Base-by-base conservation (phyloP, 2,113 vertebrate species). In the Eonycteris spelaea region DNA sequence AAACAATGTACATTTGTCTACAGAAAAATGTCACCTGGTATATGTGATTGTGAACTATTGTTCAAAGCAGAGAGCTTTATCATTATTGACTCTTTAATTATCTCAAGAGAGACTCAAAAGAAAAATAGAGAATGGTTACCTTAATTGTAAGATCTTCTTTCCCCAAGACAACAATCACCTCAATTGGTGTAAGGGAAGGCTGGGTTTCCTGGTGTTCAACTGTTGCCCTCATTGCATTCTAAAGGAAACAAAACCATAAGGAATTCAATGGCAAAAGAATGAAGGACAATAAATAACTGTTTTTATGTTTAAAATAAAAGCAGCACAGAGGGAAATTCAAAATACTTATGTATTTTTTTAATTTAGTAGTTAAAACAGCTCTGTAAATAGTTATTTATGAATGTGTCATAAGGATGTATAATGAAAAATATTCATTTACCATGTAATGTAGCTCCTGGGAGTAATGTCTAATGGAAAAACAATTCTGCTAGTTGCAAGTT, bases 211-310 rank as follows among this genome's bases (percentile, higher is more conserved):
- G 99, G 96, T 99, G 99, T 98, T 99, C 99, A 22, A 99, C 99
- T 0, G 99, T 99, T 24, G 99, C 99, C 93, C 99, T 99, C 99
- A 99, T 99, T 12, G 99, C 99, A 86, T 99, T 99, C 99, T 99
- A 98, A 30, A 57, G 89, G 87, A 96, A 97, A 95, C 28, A 97
- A 95, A 95, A 70, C 38, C 51, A 38, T 19, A 82, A 82, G 57
- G 33, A 91, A 93, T 77, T 84, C 83, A 82, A 28, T 68, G 70
- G 63, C 68, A 86, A 70, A 86, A 79, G 35, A 70, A 75, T 48
- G n/a, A 94, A 28, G 30, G n/a, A 55, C 67, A 91, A 61, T 67
- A 90, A 90, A 85, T 77, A 73, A 61, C 16, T 38, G 43, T 86
- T 93, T 87, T 94, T 78, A 96, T 83, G 73, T 90, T 96, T 94